A percentile compares a stretch with the other conserved stretches of the same genome.
Conservation (phyloP, 2,888 invertebrate species). For the Aphrophora alni region DNA sequence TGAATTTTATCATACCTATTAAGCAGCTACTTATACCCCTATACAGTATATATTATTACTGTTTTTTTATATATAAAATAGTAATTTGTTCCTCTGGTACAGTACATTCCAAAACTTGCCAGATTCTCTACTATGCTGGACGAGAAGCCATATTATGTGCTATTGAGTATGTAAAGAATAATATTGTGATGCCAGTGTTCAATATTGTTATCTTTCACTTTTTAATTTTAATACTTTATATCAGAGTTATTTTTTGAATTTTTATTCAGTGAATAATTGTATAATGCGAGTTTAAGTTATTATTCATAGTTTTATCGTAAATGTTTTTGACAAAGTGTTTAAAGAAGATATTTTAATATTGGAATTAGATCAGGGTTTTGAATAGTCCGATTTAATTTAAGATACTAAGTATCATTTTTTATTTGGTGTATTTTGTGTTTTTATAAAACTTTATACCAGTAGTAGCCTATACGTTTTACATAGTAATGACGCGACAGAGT, state of each 20-base stretch:
- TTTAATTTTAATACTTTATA: not conserved
- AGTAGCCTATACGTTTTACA: not conserved
- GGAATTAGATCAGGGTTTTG: not conserved
- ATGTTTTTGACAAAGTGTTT: too few relatives aligned
- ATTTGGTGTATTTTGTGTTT: conserved; percentile 18
- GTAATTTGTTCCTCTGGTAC: not conserved
- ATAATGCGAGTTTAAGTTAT: too few relatives aligned
- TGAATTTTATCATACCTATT: too few relatives aligned
- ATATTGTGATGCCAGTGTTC: not conserved
- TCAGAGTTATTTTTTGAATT: too few relatives aligned
- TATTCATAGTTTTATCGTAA: too few relatives aligned
- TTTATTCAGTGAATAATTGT: not conserved
- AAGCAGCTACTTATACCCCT: too few relatives aligned
- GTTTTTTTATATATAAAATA: not conserved
- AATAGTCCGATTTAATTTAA: not conserved
- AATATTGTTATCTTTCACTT: not conserved
- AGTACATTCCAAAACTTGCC: not conserved
- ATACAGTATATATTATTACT: not conserved
- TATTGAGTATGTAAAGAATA: not conserved
- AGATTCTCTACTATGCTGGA: not conserved
- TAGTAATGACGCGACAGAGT: conserved; percentile 15
- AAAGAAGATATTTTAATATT: not conserved
- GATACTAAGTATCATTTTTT: not conserved
- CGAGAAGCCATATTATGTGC: not conserved
- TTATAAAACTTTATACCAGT: not conserved